Evolutionary conservation across 1,140 invertebrate genomes (phyloP).

Genomic region (Ceratina australensis): DNA sequence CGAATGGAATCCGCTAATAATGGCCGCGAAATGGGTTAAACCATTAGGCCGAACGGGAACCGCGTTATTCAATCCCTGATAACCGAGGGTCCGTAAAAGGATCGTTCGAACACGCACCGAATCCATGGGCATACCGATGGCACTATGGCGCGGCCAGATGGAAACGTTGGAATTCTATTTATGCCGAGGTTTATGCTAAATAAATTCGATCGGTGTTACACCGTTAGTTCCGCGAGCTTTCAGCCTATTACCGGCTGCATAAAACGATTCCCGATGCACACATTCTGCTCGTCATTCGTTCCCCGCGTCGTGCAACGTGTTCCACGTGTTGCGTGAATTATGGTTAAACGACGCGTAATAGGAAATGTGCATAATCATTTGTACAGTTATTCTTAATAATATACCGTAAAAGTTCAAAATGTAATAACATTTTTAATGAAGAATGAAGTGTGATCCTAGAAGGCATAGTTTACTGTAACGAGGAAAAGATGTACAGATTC

Average conservation of each 20-base stretch:
- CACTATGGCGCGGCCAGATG: neutral
- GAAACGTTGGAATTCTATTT: conserved; percentile 28
- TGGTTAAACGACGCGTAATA: no score
- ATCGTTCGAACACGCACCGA: conserved; percentile 10
- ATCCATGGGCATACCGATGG: neutral
- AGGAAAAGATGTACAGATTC: no score
- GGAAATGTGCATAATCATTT: no score
- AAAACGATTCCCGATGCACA: neutral
- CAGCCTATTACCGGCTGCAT: neutral
- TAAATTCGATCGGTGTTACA: conserved; percentile 14
- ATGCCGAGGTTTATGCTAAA: conserved; percentile 15
- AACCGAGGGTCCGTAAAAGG: conserved; percentile 10
- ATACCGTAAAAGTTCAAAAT: no score
- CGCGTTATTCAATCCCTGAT: conserved; percentile 7
- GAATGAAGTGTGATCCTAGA: no score
- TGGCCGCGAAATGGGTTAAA: neutral
- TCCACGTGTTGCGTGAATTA: no score
- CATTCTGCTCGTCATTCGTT: neutral
- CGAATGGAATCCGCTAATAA: neutral
- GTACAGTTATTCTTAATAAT: no score
- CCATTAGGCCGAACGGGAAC: neutral
- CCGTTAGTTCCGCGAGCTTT: neutral
- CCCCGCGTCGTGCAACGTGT: neutral
- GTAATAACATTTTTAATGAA: no score
- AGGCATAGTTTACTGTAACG: no score